Evolutionary conservation across 2,113 vertebrate genomes (phyloP).

Genomic region (Sterna hirundo): DNA sequence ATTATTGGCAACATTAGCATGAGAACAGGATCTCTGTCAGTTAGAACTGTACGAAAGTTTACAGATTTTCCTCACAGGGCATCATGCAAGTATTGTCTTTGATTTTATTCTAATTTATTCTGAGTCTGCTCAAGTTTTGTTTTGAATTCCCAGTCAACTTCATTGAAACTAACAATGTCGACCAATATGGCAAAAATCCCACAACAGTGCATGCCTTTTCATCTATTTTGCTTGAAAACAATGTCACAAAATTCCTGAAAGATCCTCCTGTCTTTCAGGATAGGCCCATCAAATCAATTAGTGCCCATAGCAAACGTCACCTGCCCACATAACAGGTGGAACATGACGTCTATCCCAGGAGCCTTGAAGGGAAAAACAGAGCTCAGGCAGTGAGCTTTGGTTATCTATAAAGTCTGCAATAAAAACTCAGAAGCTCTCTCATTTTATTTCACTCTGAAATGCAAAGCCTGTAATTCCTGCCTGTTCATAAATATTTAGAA

Average conservation of each 20-base stretch:
- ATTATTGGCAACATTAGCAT: constrained; percentile 47
- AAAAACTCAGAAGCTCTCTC: not conserved
- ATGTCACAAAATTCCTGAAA: not conserved
- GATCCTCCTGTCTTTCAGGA: not conserved
- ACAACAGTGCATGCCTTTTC: not conserved
- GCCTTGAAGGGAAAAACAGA: not conserved
- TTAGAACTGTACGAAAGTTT: not conserved
- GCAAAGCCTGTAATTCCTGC: not conserved
- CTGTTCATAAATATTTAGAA: not conserved
- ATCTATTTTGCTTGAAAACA: not conserved
- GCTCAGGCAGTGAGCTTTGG: not conserved
- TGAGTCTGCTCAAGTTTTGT: not conserved
- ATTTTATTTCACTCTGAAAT: not conserved
- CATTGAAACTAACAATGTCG: not conserved
- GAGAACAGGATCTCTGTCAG: constrained; percentile 16
- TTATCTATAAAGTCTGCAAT: not conserved
- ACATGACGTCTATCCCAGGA: not conserved
- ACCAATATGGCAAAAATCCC: not conserved
- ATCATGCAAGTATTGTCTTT: not conserved
- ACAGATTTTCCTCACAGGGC: not conserved
- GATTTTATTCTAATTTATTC: constrained; percentile 52
- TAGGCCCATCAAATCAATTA: not conserved
- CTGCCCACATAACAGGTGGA: not conserved
- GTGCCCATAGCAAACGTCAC: not conserved
- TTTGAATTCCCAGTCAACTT: constrained; percentile 15